phyloP scores from a whole-genome alignment of 2,113 vertebrate genomes.

The Cardinalis cardinalis region DNA sequence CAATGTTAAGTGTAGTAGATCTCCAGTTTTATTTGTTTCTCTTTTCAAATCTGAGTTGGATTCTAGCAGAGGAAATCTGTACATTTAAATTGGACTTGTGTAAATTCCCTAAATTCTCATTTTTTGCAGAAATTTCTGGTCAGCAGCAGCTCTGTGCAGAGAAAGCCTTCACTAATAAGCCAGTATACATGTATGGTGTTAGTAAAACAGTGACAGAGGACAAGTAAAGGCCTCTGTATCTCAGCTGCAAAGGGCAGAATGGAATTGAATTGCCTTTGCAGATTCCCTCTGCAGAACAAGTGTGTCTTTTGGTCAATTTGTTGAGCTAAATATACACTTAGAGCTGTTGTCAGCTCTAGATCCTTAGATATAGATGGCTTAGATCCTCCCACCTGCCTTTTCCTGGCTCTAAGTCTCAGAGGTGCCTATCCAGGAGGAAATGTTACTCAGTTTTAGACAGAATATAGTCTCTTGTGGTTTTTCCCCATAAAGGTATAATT shows the following conservation, averaged over 20 bases:
- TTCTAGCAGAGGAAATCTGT: background rate
- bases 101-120: background rate
- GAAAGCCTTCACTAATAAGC: background rate
- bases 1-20: background rate
- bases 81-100: background rate
- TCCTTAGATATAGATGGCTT: background rate
- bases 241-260: background rate
- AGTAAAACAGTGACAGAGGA: background rate
- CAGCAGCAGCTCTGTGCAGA: background rate
- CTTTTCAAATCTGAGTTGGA: background rate
- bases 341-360: background rate
- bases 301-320: background rate
- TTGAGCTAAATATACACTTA: background rate
- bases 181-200: background rate
- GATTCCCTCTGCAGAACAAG: background rate
- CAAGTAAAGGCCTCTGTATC: background rate
- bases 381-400: background rate
- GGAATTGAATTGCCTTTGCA: background rate
- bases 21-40: background rate
- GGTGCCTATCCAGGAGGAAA: background rate
- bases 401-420: background rate
- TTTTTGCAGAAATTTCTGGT: background rate
- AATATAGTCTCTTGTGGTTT: background rate
- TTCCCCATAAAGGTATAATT: background rate
- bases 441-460: background rate